Base-by-base conservation (phyloP, 2,113 vertebrate species). In the Solea solea region DNA sequence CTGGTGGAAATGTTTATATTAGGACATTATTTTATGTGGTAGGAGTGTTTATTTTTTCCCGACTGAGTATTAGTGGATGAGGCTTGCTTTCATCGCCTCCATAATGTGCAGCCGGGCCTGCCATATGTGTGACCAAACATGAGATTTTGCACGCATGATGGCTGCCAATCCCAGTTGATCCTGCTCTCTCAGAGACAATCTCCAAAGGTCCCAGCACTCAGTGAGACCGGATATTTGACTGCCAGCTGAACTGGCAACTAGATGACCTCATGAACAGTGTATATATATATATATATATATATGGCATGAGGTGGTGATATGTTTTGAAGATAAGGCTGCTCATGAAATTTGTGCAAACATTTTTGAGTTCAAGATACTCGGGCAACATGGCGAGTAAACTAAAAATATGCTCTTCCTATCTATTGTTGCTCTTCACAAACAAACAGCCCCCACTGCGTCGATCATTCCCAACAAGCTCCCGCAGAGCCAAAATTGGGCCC, bases 151-250 rank as follows among this genome's bases (percentile, higher is more conserved):
- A 86, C 81, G 60, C 80, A 68, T 58, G 62, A 50, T 34, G 12
- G 66, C 52, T 80, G 79, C 79, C 79, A 87, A 76, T 84, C 77
- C 81, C 51, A 62, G 80, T 68, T 89, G 78, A 87, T 84, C 74
- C 67, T n/a, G 54, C 54, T 65, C 70, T 74, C 63, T 59, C 55
- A 11, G 54, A 82, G 73, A 80, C 58, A 27, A 58, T 34, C 66
- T 66, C 63, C 65, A 85, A 86, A 88, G 73, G 80, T 85, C 86
- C 76, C 67, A 63, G 69, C 42, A 83, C 70, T 78, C 74, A 72
- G 72, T 50, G 42, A 84, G 64, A 72, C 64, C 28, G 21, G 78
- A 82, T 66, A 69, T 73, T 62, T 75, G 59, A 80, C 51, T 84
- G 64, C 63, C 68, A 61, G 64, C 73, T 78, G 83, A 53, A 59